Evolutionary conservation across 2,797 vertebrate genomes (phyloP), one percentile per base, ranked within the genome.

Genomic region (Tragopan temminckii): DNA sequence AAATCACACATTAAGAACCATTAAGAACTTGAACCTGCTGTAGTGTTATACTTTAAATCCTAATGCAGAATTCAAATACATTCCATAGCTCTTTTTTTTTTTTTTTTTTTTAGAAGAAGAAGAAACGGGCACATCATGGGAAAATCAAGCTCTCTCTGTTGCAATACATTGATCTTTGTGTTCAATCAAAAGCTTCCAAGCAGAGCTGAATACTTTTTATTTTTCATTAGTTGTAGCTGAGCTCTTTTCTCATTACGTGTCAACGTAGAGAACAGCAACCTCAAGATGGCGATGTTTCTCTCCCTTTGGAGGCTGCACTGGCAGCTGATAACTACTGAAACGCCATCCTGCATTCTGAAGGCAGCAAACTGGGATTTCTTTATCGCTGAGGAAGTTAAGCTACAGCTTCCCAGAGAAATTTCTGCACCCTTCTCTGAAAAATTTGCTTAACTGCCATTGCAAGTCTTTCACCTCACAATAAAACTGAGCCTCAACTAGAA

Each of bases 271-370:
- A 62, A 5, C 0, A 74, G 18, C 10, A 45, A 27, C 85, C 92
- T 96, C 80, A 31, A 82, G 93, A 62, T 96, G 94, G 93, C 91
- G 79, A 8, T 85, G 48, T 94, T 90, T 93, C 55, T 72, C 69
- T 33, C 81, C 71, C 78, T 92, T 80, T n/a, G 15, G 46, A 81
- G 24, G 3, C 38, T 19, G 33, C 18, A 9, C 25, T 38, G 62
- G 11, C 55, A 11, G 35, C 46, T n/a, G 20, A 2, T 15, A 1
- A 1, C 5, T 12, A 1, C n/a, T 20, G 29, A 29, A 14, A 13
- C 7, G 1, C 10, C 6, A 4, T 5, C 29, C 21, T 45, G 67
- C 35, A 0, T 17, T 61, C 19, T 74, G 27, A 29, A n/a, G 13
- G 50, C 17, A 67, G 9, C 19, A 5, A 52, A 43, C 20, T 2